phyloP scores from a whole-genome alignment of 2,888 invertebrate species.

The Drosophila prostipennis region DNA sequence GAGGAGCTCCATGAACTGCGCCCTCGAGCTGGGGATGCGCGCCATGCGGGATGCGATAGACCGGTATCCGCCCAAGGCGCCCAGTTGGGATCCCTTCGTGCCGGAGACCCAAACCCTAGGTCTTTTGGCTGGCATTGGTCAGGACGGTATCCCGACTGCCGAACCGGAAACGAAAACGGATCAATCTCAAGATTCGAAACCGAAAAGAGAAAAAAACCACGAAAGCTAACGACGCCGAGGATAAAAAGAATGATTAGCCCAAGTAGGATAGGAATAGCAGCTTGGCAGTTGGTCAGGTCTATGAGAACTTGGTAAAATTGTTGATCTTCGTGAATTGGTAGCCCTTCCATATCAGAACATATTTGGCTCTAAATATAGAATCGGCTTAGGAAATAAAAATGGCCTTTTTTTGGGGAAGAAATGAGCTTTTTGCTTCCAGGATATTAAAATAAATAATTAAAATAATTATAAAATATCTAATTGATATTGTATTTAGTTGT shows the following conservation, averaged over 20 bases:
- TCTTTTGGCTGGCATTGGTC: slow-evolving; percentile 10
- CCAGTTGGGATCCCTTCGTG: slow-evolving; percentile 62
- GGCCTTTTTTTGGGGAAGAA: not conserved
- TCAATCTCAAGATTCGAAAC: not conserved
- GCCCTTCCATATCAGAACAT: not conserved
- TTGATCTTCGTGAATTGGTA: slow-evolving; percentile 9
- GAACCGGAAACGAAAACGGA: not conserved
- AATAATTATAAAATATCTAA: too few relatives aligned
- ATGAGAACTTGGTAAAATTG: slow-evolving; percentile 8
- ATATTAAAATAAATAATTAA: too few relatives aligned
- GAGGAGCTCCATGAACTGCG: slow-evolving; percentile 49
- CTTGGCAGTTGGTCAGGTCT: slow-evolving; percentile 2
- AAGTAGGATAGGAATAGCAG: slow-evolving; percentile 7
- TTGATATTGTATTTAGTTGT: too few relatives aligned
- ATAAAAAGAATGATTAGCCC: slow-evolving; percentile 5
- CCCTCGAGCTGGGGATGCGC: slow-evolving; percentile 67
- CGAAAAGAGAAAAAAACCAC: too few relatives aligned
- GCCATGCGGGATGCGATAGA: slow-evolving; percentile 61
- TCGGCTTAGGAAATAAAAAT: not conserved
- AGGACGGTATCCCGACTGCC: not conserved
- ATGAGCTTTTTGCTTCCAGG: too few relatives aligned
- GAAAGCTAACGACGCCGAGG: not conserved
- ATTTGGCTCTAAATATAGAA: slow-evolving; percentile 8
- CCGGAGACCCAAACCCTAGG: slow-evolving; percentile 61
- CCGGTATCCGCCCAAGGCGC: slow-evolving; percentile 43